Percentiles rank a stretch among this genome's conserved stretches.
Conservation (phyloP, 2,113 vertebrate species). For the Cyphomyrus plagiostoma region DNA sequence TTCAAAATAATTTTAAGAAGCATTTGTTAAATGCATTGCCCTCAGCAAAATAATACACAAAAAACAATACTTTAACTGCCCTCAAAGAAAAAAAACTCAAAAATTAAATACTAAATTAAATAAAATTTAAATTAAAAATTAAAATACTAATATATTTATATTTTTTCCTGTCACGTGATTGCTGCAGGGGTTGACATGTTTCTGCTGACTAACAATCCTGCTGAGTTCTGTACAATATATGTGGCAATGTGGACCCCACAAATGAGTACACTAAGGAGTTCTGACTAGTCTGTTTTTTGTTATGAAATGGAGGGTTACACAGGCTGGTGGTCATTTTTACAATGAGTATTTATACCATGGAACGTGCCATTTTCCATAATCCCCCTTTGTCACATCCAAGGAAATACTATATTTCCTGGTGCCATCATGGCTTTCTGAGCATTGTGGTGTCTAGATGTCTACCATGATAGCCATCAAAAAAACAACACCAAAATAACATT, state of each 20-base stretch:
- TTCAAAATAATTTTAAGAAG: not conserved
- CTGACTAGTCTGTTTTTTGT: conserved; percentile 55
- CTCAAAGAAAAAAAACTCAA: not conserved
- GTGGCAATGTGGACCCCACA: conserved; percentile 54
- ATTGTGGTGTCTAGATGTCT: not conserved
- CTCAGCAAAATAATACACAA: not conserved
- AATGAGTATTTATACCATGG: conserved; percentile 5
- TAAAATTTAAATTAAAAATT: too few species aligned
- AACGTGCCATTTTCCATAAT: conserved; percentile 2
- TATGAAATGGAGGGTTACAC: conserved; percentile 40
- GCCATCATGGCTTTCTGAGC: not conserved
- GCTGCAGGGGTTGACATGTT: not conserved
- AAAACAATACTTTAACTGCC: not conserved
- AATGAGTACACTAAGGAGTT: conserved; percentile 70
- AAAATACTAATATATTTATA: too few species aligned
- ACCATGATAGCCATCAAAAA: not conserved
- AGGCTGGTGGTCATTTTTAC: conserved; percentile 47
- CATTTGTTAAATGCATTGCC: not conserved
- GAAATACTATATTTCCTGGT: conserved; percentile 6
- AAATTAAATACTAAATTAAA: not conserved
- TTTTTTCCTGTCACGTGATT: not conserved
- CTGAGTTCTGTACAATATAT: conserved; percentile 45
- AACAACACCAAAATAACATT: not conserved
- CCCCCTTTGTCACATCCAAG: not conserved
- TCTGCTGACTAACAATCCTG: conserved; percentile 27